These are phyloP conservation scores for Xestia sexstrigata DNA, from an alignment of 2,888 invertebrate species.

Conservation along the genomic window DNA sequence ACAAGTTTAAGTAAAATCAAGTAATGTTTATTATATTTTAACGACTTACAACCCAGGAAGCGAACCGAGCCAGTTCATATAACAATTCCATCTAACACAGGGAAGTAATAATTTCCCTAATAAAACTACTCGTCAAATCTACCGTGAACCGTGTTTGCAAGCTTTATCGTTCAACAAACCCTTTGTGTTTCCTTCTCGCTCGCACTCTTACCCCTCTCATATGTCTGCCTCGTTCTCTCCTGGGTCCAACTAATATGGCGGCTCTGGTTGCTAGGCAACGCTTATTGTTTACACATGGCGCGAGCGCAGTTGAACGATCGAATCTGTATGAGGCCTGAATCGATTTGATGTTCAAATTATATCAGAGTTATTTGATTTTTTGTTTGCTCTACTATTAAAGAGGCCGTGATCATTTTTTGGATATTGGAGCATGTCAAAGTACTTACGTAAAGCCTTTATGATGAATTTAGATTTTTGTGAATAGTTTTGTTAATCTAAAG, in stretches of 20 bases:
- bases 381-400: slow-evolving; percentile 2
- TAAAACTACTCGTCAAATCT: slow-evolving; percentile 79
- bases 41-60: slow-evolving; percentile 68
- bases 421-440: neutral
- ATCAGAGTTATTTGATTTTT: slow-evolving; percentile 48
- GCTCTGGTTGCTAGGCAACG: slow-evolving; percentile 74
- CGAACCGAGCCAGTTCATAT: slow-evolving; percentile 66
- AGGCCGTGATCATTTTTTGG: neutral
- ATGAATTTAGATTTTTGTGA: neutral
- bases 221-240: slow-evolving; percentile 57
- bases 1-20: slow-evolving; percentile 50
- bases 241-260: slow-evolving; percentile 49
- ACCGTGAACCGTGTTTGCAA: slow-evolving; percentile 78
- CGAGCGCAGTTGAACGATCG: slow-evolving; percentile 74
- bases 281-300: slow-evolving; percentile 75
- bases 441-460: neutral
- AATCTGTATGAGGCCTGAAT: slow-evolving; percentile 67
- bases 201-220: slow-evolving; percentile 34
- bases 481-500: neutral
- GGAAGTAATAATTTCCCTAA: slow-evolving; percentile 82
- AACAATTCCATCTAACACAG: slow-evolving; percentile 66
- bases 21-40: slow-evolving; percentile 60
- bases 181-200: slow-evolving; percentile 63
- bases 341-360: slow-evolving; percentile 65
- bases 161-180: slow-evolving; percentile 84